Percentiles rank a stretch among this genome's conserved stretches.
Conservation (phyloP, 2,888 invertebrate species). For the Ditula angustiorana region DNA sequence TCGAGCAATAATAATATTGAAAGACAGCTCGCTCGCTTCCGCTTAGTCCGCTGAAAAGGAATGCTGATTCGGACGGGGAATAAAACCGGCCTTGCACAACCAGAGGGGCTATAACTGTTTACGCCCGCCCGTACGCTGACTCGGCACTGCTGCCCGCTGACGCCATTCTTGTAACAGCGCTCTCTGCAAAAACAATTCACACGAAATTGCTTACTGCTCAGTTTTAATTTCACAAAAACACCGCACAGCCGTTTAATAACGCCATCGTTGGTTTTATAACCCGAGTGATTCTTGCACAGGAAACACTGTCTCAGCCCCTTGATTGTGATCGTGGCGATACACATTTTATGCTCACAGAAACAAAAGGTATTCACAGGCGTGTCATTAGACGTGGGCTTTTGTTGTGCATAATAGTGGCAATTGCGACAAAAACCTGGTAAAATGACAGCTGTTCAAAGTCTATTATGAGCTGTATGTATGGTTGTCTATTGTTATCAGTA, state of each 20-base stretch:
- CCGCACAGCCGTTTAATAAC: slow-evolving; percentile 34
- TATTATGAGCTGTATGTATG: slow-evolving; percentile 27
- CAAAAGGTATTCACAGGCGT: slow-evolving; percentile 58
- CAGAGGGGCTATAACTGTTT: slow-evolving; percentile 43
- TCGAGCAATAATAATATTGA: slow-evolving; percentile 64
- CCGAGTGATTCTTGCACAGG: slow-evolving; percentile 23
- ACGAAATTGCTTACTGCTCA: slow-evolving; percentile 46
- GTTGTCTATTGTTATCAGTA: slow-evolving; percentile 22
- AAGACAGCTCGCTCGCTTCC: slow-evolving; percentile 64
- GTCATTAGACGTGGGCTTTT: slow-evolving; percentile 57
- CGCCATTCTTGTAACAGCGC: slow-evolving; percentile 48
- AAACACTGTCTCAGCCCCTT: slow-evolving; percentile 17
- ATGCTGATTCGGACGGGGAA: slow-evolving; percentile 59
- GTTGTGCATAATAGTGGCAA: slow-evolving; percentile 53
- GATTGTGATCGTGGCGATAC: slow-evolving; percentile 22
- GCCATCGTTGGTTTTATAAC: background rate
- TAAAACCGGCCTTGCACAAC: slow-evolving; percentile 45
- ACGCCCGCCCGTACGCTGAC: slow-evolving; percentile 54
- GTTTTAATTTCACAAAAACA: slow-evolving; percentile 45
- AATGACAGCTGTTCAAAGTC: slow-evolving; percentile 46
- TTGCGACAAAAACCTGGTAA: slow-evolving; percentile 45
- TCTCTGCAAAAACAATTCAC: slow-evolving; percentile 51
- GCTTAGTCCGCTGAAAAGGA: slow-evolving; percentile 61
- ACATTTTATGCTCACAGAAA: slow-evolving; percentile 43
- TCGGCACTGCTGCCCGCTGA: slow-evolving; percentile 54